These are phyloP conservation scores for Ladona fulva DNA, from an alignment of 1,140 invertebrate species.

Conservation along the genomic window DNA sequence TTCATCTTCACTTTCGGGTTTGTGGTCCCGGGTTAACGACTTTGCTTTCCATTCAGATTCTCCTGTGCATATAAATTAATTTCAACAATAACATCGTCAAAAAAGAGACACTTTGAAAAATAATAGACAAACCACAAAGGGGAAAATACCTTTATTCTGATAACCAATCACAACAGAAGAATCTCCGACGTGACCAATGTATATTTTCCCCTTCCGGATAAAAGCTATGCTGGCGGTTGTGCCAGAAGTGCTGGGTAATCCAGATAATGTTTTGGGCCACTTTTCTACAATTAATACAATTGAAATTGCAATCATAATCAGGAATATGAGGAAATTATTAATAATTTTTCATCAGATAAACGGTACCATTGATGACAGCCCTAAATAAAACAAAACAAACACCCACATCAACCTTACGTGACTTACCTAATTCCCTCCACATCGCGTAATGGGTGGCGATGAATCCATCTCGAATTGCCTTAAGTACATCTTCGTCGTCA, in stretches of 20 bases:
- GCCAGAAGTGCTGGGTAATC: conserved; percentile 89
- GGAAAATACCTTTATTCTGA: conserved; percentile 45
- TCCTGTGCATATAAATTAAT: conserved; percentile 25
- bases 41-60: conserved; percentile 65
- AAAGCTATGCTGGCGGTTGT: conserved; percentile 94
- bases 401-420: background rate
- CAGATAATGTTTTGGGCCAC: conserved; percentile 90
- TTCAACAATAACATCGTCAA: background rate
- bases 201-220: conserved; percentile 88
- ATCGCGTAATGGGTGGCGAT: conserved; percentile 87
- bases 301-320: background rate
- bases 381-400: too few relatives aligned
- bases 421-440: conserved; percentile 88
- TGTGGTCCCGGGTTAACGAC: conserved; percentile 83
- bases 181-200: conserved; percentile 95
- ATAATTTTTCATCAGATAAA: background rate
- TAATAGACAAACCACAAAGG: background rate
- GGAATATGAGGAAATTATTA: background rate
- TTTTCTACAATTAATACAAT: conserved; percentile 49
- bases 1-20: conserved; percentile 85
- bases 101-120: too few relatives aligned
- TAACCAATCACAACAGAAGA: conserved; percentile 87
- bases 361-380: background rate
- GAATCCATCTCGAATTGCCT: conserved; percentile 88
- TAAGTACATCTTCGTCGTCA: conserved; percentile 81